Evolutionary conservation across 2,113 vertebrate genomes (phyloP).

Genomic region (Capreolus pygargus): DNA sequence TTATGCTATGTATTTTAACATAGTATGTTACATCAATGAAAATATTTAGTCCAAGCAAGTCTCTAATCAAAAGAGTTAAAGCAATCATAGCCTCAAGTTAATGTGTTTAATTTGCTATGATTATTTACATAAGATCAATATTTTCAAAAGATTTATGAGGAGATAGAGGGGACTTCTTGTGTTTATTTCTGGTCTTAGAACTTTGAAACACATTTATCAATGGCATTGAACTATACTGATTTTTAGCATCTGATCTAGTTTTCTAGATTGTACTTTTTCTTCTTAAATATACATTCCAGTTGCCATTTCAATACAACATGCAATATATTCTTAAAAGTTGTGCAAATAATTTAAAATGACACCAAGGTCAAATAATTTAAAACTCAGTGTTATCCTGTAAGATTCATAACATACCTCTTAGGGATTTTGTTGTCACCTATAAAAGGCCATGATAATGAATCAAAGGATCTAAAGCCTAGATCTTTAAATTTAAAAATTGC

Average conservation of each 20-base stretch:
- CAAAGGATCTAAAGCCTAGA: background rate
- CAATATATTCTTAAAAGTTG: background rate
- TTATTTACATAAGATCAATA: slow-evolving; percentile 18
- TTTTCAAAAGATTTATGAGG: background rate
- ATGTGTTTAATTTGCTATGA: slow-evolving; percentile 64
- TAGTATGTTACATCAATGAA: slow-evolving; percentile 39
- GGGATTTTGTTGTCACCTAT: background rate
- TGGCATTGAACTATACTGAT: background rate
- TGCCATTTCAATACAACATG: background rate
- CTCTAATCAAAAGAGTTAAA: slow-evolving; percentile 67
- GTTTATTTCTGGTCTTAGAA: background rate
- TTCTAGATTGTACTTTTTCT: background rate
- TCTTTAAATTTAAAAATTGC: background rate
- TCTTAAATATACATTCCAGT: background rate
- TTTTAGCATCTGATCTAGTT: background rate
- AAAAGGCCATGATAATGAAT: background rate
- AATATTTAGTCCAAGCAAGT: background rate
- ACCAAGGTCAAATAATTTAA: background rate
- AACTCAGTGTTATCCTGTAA: background rate
- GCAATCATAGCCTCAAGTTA: slow-evolving; percentile 53
- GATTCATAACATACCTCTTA: background rate
- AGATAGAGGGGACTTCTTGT: background rate
- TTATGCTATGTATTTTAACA: slow-evolving; percentile 46
- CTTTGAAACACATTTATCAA: background rate
- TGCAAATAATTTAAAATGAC: background rate